Percentiles rank a stretch among this genome's conserved stretches.
These are phyloP conservation scores for Drosophila basisetae DNA, from an alignment of 2,888 invertebrate species.

Conservation along the genomic window DNA sequence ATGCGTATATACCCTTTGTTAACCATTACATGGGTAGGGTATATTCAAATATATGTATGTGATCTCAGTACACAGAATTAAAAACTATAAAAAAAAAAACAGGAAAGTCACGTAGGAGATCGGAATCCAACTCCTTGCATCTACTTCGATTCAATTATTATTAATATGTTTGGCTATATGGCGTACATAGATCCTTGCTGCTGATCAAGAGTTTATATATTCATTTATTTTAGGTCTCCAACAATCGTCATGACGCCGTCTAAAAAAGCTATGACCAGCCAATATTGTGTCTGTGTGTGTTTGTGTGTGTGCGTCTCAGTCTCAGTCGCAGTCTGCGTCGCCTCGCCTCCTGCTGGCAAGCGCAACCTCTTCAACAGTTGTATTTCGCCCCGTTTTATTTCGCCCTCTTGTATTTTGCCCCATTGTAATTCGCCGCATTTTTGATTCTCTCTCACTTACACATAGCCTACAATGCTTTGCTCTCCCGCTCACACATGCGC, in stretches of 20 bases:
- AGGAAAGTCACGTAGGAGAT: background rate
- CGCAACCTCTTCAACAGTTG: slow-evolving; percentile 25
- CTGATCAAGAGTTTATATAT: background rate
- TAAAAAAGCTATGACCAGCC: background rate
- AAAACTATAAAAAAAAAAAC: background rate
- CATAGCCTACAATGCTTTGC: slow-evolving; percentile 30
- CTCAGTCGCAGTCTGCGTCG: slow-evolving; percentile 16
- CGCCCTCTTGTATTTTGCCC: slow-evolving; percentile 3
- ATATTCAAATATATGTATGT: slow-evolving; percentile 3
- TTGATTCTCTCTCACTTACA: slow-evolving; percentile 14
- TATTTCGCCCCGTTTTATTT: slow-evolving; percentile 9
- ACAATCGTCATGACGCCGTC: background rate
- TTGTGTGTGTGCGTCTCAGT: slow-evolving; percentile 21
- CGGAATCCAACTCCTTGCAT: background rate
- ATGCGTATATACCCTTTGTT: background rate
- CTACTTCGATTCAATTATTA: background rate
- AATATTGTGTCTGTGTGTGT: slow-evolving; percentile 3
- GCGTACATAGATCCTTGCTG: slow-evolving; percentile 1
- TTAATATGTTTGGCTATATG: background rate
- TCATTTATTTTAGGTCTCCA: background rate
- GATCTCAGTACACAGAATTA: background rate
- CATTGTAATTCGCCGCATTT: slow-evolving; percentile 5
- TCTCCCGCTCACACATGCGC: slow-evolving; percentile 63
- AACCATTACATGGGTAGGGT: background rate
- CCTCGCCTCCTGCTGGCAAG: slow-evolving; percentile 40